Percentiles rank a stretch among this genome's conserved stretches.
These are phyloP conservation scores for Patagioenas fasciata DNA, from an alignment of 2,113 vertebrate species.

Conservation along the genomic window DNA sequence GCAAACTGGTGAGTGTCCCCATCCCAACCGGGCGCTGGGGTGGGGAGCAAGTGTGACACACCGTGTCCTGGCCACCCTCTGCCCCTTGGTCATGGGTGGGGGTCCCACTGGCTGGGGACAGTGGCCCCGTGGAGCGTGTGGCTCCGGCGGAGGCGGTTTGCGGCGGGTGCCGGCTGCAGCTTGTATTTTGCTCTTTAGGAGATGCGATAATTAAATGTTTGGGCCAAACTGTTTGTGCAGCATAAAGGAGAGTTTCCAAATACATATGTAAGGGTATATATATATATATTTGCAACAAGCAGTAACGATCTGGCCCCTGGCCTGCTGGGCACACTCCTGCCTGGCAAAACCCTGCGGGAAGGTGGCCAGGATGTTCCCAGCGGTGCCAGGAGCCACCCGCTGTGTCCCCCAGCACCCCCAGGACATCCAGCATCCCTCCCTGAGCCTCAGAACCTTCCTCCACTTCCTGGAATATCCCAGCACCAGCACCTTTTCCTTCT, in stretches of 20 bases:
- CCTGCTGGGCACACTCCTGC: constrained; percentile 22
- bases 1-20: constrained; percentile 90
- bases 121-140: not conserved
- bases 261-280: not conserved
- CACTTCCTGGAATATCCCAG: not conserved
- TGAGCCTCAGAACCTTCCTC: not conserved
- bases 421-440: not conserved
- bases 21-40: accelerated
- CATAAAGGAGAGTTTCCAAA: constrained; percentile 24
- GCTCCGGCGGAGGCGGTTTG: not conserved
- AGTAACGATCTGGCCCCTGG: constrained; percentile 4
- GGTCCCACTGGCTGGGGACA: not conserved
- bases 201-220: constrained; percentile 46
- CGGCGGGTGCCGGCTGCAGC: not conserved
- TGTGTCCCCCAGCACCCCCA: not conserved
- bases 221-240: not conserved
- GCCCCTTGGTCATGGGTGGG: not conserved
- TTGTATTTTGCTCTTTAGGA: constrained; percentile 26
- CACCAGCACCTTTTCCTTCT: not conserved
- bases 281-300: not conserved
- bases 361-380: not conserved
- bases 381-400: not conserved
- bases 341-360: constrained; percentile 4
- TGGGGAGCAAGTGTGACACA: not conserved
- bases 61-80: no score